Conservation (phyloP, 2,797 vertebrate genomes). For the Gambusia yucatana region DNA sequence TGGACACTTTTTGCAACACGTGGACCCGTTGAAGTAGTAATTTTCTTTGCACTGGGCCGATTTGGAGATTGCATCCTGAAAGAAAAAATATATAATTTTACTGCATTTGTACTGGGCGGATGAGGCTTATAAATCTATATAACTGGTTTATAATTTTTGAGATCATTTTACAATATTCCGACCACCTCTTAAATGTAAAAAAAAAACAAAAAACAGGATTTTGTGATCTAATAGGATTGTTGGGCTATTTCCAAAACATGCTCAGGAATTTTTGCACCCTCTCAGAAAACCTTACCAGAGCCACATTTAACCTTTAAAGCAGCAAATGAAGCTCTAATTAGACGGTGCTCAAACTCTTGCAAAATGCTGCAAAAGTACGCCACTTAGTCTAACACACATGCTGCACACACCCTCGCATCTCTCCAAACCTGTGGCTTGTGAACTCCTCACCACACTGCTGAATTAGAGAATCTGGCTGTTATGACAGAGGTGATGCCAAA, state of each 20-base stretch:
- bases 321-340: conserved; percentile 18
- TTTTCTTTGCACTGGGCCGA: conserved; percentile 59
- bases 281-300: conserved; percentile 60
- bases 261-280: conserved; percentile 53
- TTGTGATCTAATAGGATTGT: conserved; percentile 46
- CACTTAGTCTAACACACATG: neutral
- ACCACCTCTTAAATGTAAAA: conserved; percentile 21
- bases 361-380: conserved; percentile 20
- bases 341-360: neutral
- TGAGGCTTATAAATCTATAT: neutral
- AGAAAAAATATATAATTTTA: conserved; percentile 13
- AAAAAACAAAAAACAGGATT: conserved; percentile 23
- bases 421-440: conserved; percentile 33
- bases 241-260: conserved; percentile 56
- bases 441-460: conserved; percentile 66
- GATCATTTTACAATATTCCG: neutral
- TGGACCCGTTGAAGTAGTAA: conserved; percentile 66
- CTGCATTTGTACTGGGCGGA: neutral
- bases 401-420: conserved; percentile 27
- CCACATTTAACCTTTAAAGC: conserved; percentile 27
- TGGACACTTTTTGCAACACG: conserved; percentile 79
- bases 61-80: conserved; percentile 65
- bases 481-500: conserved; percentile 69
- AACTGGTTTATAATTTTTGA: neutral
- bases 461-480: conserved; percentile 73